Evolutionary conservation across 2,888 invertebrate genomes (phyloP), one percentile per base, ranked within the genome.

Genomic region (Drosophila eohydei): DNA sequence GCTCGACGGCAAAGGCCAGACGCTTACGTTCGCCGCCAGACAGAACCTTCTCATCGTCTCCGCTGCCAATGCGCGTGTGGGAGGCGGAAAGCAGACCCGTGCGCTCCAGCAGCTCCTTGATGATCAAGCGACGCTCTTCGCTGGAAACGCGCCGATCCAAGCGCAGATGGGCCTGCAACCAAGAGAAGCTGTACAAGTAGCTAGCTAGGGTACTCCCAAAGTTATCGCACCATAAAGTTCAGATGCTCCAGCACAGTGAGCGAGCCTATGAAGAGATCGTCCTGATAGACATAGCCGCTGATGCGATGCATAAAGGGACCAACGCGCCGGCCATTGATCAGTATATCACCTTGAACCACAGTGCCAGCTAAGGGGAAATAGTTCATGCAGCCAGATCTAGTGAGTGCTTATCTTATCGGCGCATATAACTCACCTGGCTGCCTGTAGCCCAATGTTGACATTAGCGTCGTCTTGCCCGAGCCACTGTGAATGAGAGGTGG

Each of bases 1-100:
- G 67, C 96, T 98, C 98, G 0, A 97, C 96, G 5, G 98, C 99
- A 91, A 99, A 98, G 0, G 98, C 96, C 26, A 99, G 93, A 62
- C 98, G 94, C 90, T 98, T 98, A 90, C 96, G 96, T 91, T 99
- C 99, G 0, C 99, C 99, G 0, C 98, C 98, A 0, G 98, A 98
- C 1, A 99, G 94, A 0, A 97, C 96, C 92, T 97, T 97, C 58
- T 94, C 93, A 26, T 95, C 95, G 44, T 96, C 96, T 12, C 95
- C 94, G 0, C 95, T 94, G 0, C 98, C 98, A 64, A 99, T 98
- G 66, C 95, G 94, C 0, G 96, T 96, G 78, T 96, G 94, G 8
- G 95, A 94, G 70, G 96, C 95, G 6, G 95, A 94, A 0, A 94
- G 93, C 1, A 98, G 92, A 0, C 96, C 96, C 4, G 97, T 94